Base-by-base conservation (phyloP, 30 jellyfish, hydroid and myxozoan genomes). In the Nemopilema nomurai region DNA sequence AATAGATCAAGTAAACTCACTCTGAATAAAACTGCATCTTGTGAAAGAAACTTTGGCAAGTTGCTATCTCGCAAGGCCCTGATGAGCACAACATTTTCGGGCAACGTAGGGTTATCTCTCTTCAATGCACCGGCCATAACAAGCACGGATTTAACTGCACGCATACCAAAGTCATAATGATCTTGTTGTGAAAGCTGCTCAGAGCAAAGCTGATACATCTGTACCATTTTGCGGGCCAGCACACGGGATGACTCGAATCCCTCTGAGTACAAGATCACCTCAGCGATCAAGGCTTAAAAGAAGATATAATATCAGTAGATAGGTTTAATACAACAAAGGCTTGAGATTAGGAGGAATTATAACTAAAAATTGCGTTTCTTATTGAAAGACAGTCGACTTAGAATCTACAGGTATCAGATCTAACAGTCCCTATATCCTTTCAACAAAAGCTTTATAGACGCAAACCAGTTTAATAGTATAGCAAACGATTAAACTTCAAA, bases 111-210 rank as follows among this genome's bases (percentile, higher is more conserved):
- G 79, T 94, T 85, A 69, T 89, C 90, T 49, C 99, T 86, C 78
- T 94, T 94, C 85, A 94, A 69, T 29, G 99, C 96, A 62, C 99
- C 99, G n/a, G 99, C 99, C 99, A 94, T 94, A 1, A 94, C 99
- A 67, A 94, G 84, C 50, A 94, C 99, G 33, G 99, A 94, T 62
- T 94, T 94, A 66, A 94, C 99, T 49, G 99, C 99, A 74, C 99
- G 90, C 99, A 94, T 94, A 71, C 99, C 99, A 90, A 94, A 94
- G 76, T 94, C 99, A 70, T 94, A 94, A 90, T 94, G 99, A 66
- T 89, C 99, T 86, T 94, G 99, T 52, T 94, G 99, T n/a, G 99
- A 94, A 21, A 94, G 84, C 80, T 94, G 99, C 79, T 94, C 99
- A 16, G 99, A 94, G 83, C 99, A 94, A 28, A 94, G 79, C 49